Conservation (phyloP, 2,113 vertebrate genomes). For the Ammodytes dubius region DNA sequence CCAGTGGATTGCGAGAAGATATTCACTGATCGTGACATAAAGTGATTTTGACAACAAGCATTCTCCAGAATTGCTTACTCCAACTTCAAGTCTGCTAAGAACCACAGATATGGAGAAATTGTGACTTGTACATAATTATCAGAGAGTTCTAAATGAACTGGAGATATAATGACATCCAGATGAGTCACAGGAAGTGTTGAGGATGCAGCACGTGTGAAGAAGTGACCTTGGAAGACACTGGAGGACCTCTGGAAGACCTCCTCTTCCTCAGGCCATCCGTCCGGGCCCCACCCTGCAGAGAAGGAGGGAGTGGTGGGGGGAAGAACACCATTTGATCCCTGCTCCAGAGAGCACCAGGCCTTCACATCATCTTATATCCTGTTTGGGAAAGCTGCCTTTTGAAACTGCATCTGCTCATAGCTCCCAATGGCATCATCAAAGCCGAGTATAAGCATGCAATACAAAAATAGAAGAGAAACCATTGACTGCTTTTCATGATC, state of each 20-base stretch:
- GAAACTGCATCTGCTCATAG: constrained; percentile 75
- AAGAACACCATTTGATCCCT: constrained; percentile 72
- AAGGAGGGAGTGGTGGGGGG: constrained; percentile 55
- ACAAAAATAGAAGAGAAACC: constrained; percentile 52
- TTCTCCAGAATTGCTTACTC: too few species aligned
- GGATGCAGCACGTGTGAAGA: constrained; percentile 31
- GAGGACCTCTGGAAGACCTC: constrained; percentile 29
- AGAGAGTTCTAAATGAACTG: not conserved
- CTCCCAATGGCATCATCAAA: constrained; percentile 79
- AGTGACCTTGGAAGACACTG: constrained; percentile 62
- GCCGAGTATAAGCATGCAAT: constrained; percentile 38
- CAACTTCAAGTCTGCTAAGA: too few species aligned
- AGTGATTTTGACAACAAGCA: too few species aligned
- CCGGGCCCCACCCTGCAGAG: constrained; percentile 60
- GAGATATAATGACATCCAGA: constrained; percentile 59
- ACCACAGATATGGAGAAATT: not conserved
- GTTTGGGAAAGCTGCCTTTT: constrained; percentile 77
- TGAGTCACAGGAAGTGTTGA: constrained; percentile 62
- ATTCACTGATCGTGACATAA: too few species aligned
- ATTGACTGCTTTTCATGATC: constrained; percentile 32
- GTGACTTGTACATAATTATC: not conserved
- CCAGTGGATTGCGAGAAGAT: too few species aligned
- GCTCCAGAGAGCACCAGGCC: constrained; percentile 64
- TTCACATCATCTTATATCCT: constrained; percentile 81
- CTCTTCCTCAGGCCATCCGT: constrained; percentile 48